Base-by-base conservation (phyloP, 1,140 invertebrate species). In the Andricus grossulariae region DNA sequence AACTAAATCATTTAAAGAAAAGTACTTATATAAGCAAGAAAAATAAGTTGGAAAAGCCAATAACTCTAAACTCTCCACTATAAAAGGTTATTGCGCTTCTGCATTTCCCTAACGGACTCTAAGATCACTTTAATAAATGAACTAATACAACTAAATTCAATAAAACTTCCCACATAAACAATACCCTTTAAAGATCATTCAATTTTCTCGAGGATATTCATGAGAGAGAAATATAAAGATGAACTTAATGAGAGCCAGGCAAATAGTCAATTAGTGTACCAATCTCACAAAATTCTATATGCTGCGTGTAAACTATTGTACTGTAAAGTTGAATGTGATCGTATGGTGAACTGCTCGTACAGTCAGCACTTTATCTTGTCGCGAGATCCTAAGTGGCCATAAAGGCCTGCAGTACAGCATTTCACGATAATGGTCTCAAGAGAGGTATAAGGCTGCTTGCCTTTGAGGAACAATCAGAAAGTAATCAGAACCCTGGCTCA, bases 371-470 rank as follows among this genome's bases (percentile, higher is more conserved):
- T 77, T 77, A 73, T 77, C 75, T 73, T 50, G 49, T 49, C 75
- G 18, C 49, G 75, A 32, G 75, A 73, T 73, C 57, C 76, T 73
- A 77, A 77, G 76, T 77, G 76, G 71, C 73, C 71, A 72, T 73
- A 77, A 73, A 72, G 75, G 70, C 75, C 60, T 45, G 70, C 21
- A 32, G 51, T 77, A 72, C 71, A 72, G 50, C 72, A 60, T 77
- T 77, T 72, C 45, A 32, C 74, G 66, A 75, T 73, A 77, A 77
- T 77, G 72, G 75, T 71, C 60, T 66, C 60, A 66, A 66, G 60
- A 66, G 60, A 66, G 25, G 60, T 32, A 66, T 66, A 66, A 45
- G 25, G 60, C 60, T 66, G 60, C n/a, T 66, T 39, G 57, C 57
- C 57, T 60, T 60, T 66, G 60, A 39, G 60, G 60, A 66, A 66